phyloP scores from a whole-genome alignment of 2,113 vertebrate species.

The Okapia johnstoni region DNA sequence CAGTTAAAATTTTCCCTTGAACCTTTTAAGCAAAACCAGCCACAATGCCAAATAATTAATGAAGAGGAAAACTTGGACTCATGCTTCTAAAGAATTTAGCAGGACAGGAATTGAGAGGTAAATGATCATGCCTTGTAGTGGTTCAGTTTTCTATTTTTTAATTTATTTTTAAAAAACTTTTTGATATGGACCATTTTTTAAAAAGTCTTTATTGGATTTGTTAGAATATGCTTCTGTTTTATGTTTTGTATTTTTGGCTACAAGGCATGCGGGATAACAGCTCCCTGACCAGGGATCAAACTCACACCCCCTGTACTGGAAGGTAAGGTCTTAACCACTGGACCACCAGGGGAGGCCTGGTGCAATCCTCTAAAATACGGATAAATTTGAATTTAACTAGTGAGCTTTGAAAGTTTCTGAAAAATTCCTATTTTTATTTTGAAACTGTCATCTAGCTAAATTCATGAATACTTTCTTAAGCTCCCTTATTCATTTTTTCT shows the following conservation, averaged over 20 bases:
- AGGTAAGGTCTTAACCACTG: background rate
- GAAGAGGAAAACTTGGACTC: background rate
- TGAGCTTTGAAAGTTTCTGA: background rate
- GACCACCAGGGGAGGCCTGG: background rate
- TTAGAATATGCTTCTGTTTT: background rate
- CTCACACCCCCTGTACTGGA: accelerated
- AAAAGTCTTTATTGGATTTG: background rate
- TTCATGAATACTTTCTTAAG: background rate
- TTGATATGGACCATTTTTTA: background rate
- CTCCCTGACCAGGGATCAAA: background rate
- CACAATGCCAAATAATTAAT: constrained; percentile 20
- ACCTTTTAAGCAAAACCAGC: constrained; percentile 7
- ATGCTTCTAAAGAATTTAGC: background rate
- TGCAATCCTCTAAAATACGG: background rate
- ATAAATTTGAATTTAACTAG: background rate
- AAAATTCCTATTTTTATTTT: background rate
- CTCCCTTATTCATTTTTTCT: background rate
- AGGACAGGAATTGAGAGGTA: background rate
- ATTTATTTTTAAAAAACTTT: background rate
- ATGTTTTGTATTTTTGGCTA: background rate
- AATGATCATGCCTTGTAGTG: background rate
- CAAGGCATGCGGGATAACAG: background rate
- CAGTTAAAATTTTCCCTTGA: background rate
- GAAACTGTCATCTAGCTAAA: background rate
- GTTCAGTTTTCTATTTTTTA: background rate